Evolutionary conservation across 1,140 invertebrate genomes (phyloP), one percentile per base, ranked within the genome.

Genomic region (Zeugodacus cucurbitae): DNA sequence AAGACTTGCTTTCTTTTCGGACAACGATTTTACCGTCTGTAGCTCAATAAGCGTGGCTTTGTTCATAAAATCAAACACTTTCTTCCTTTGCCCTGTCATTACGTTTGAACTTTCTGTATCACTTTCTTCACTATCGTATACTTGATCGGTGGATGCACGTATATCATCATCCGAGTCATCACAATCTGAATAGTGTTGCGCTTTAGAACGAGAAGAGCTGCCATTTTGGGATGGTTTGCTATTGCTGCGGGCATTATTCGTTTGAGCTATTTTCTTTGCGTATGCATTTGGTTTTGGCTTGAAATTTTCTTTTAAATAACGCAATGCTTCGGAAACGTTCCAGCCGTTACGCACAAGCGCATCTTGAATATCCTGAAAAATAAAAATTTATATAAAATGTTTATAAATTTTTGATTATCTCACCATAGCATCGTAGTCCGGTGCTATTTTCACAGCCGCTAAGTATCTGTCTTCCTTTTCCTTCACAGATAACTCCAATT

Each of bases 1-100:
- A 7, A 95, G 94, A 32, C 96, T 95, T 1, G 96, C 96, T 91
- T 96, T 97, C 91, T 97, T 97, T 90, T 96, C 95, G 0, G 96
- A 96, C 91, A 96, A 96, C 0, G 95, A 95, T 87, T 95, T 95
- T 88, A 97, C 95, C 20, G 96, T 92, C 41, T 95, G 94, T 14
- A 97, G 91, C 91, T 97, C 97, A 29, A 94, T 94, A 67, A 95
- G 89, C 34, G 94, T 94, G 57, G 96, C 96, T 64, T 92, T 96
- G 92, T 96, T 96, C 90, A 97, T 95, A 91, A 97, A 97, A 67
- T 97, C 95, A 89, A 97, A 96, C 44, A 97, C 97, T 91, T 95
- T 95, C 90, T 95, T 95, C 88, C 97, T 96, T 90, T 96, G 95
- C 54, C 94, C 94, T 0, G 95, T 95, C 89, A 97, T 93, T 88